phyloP scores from a whole-genome alignment of 2,113 vertebrate genomes.

The Irena cyanogastra region DNA sequence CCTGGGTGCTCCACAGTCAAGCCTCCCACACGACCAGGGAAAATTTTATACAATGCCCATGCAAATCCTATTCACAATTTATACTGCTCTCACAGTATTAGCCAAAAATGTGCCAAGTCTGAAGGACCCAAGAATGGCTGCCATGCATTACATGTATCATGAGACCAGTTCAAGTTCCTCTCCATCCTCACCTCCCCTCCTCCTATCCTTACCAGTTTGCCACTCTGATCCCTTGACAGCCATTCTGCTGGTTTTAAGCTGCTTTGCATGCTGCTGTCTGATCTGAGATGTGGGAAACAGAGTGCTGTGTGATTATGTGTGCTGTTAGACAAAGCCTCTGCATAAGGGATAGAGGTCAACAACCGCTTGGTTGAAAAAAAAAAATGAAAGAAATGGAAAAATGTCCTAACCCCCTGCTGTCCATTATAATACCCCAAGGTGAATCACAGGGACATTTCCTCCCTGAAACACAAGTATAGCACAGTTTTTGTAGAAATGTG shows the following conservation, averaged over 20 bases:
- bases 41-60: neutral
- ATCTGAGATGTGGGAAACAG: neutral
- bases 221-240: neutral
- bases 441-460: neutral
- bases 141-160: neutral
- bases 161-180: neutral
- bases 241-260: neutral
- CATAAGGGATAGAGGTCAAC: neutral
- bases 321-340: neutral
- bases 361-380: neutral
- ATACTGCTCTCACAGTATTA: neutral
- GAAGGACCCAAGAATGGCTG: neutral
- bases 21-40: neutral
- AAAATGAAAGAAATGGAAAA: neutral
- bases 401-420: neutral
- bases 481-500: neutral
- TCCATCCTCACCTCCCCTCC: neutral
- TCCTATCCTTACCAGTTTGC: neutral
- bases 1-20: neutral
- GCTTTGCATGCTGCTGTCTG: neutral
- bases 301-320: neutral
- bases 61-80: neutral
- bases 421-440: neutral
- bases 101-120: neutral
- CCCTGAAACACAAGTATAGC: neutral